Conservation (phyloP, 2,888 invertebrate species). For the Drosophila antonietae region DNA sequence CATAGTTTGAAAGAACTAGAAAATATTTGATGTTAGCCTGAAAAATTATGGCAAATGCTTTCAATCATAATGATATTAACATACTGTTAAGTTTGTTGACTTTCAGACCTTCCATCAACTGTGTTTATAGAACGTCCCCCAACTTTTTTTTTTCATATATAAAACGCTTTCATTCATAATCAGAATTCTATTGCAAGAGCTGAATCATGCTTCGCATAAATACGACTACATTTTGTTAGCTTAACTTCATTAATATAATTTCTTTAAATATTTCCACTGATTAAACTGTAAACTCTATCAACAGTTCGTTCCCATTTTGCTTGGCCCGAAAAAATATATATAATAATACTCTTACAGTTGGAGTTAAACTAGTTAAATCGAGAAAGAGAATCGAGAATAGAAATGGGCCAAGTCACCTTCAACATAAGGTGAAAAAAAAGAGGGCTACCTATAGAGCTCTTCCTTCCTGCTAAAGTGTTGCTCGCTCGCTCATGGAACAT, state of each 20-base stretch:
- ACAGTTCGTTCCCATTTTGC: constrained; percentile 69
- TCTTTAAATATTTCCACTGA: constrained; percentile 29
- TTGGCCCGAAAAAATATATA: constrained; percentile 1
- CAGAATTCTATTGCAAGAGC: constrained; percentile 12
- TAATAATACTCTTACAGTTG: constrained; percentile 2
- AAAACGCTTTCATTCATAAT: constrained; percentile 25
- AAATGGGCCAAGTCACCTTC: constrained; percentile 60
- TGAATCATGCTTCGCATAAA: constrained; percentile 27
- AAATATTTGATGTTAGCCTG: neutral
- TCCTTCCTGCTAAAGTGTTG: constrained; percentile 14
- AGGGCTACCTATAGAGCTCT: constrained; percentile 16
- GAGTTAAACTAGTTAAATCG: constrained; percentile 41
- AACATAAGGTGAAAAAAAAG: constrained; percentile 5
- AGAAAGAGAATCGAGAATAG: constrained; percentile 27
- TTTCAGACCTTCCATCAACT: neutral
- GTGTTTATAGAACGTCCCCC: neutral
- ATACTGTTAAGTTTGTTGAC: constrained; percentile 1
- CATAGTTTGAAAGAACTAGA: neutral
- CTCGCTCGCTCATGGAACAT: constrained; percentile 47
- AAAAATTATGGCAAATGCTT: neutral
- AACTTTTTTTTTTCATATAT: neutral
- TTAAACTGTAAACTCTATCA: constrained; percentile 56
- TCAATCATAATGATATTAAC: neutral
- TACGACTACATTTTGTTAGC: constrained; percentile 17
- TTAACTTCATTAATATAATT: constrained; percentile 43